phyloP scores from a whole-genome alignment of 1,140 invertebrate species.

The Penaeus vannamei region DNA sequence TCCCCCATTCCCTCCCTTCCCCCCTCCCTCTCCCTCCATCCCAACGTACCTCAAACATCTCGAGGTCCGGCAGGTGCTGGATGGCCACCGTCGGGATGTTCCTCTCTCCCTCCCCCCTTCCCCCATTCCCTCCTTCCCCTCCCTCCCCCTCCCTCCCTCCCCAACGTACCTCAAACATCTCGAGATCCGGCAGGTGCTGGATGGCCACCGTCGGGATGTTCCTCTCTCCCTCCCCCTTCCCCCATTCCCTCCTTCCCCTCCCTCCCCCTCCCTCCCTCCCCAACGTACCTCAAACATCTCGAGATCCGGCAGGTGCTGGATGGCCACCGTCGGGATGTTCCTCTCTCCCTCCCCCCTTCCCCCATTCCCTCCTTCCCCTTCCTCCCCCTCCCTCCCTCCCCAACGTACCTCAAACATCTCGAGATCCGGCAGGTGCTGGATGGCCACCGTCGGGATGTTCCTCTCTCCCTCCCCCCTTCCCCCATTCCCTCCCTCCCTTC shows the following conservation, averaged over 20 bases:
- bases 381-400: neutral
- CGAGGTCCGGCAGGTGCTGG: slow-evolving; percentile 78
- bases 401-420: slow-evolving; percentile 71
- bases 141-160: neutral
- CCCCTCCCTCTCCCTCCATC: slow-evolving; percentile 19
- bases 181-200: slow-evolving; percentile 78
- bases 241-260: neutral
- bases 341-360: neutral
- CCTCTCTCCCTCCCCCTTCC: neutral
- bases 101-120: neutral
- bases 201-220: neutral
- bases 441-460: neutral
- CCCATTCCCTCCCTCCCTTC: neutral
- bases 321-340: neutral
- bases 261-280: neutral
- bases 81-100: slow-evolving; percentile 81
- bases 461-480: neutral
- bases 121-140: neutral
- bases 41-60: slow-evolving; percentile 70
- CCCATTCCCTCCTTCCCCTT: neutral
- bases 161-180: slow-evolving; percentile 70
- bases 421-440: slow-evolving; percentile 77
- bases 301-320: slow-evolving; percentile 77
- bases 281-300: slow-evolving; percentile 71
- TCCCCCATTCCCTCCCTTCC: neutral